Conservation (phyloP, 2,113 vertebrate genomes). For the Bos javanicus region DNA sequence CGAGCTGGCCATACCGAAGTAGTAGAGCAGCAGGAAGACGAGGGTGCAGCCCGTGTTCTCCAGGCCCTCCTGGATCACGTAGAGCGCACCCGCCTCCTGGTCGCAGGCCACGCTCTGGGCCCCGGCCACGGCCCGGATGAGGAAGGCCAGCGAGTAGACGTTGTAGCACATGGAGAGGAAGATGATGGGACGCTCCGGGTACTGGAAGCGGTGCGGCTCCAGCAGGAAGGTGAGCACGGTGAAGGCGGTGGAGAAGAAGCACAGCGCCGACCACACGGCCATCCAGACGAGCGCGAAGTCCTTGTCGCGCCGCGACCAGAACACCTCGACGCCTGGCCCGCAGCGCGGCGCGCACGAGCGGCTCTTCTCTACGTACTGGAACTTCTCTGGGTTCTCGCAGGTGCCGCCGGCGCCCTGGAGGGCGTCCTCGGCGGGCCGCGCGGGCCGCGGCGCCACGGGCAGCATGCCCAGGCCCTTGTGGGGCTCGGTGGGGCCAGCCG, state of each 20-base stretch:
- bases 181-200: conserved; percentile 97
- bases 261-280: conserved; percentile 96
- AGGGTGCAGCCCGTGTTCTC: conserved; percentile 97
- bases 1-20: conserved; percentile 98
- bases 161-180: conserved; percentile 99
- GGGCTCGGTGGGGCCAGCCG: conserved; percentile 91
- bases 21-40: conserved; percentile 97
- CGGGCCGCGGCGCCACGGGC: conserved; percentile 84
- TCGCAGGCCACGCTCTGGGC: conserved; percentile 96
- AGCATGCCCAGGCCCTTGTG: conserved; percentile 90
- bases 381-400: conserved; percentile 95
- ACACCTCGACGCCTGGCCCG: conserved; percentile 92
- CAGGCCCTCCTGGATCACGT: conserved; percentile 96
- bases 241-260: conserved; percentile 96
- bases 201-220: conserved; percentile 97
- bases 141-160: conserved; percentile 95
- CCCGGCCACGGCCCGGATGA: conserved; percentile 94
- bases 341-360: conserved; percentile 93
- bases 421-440: conserved; percentile 78
- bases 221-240: conserved; percentile 97
- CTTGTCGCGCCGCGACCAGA: conserved; percentile 96
- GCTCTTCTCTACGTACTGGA: conserved; percentile 95
- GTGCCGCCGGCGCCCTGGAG: conserved; percentile 79
- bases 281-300: conserved; percentile 99
- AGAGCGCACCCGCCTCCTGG: conserved; percentile 92